Evolutionary conservation across 2,797 vertebrate species (phyloP).

Genomic region (Hydrophis major): DNA sequence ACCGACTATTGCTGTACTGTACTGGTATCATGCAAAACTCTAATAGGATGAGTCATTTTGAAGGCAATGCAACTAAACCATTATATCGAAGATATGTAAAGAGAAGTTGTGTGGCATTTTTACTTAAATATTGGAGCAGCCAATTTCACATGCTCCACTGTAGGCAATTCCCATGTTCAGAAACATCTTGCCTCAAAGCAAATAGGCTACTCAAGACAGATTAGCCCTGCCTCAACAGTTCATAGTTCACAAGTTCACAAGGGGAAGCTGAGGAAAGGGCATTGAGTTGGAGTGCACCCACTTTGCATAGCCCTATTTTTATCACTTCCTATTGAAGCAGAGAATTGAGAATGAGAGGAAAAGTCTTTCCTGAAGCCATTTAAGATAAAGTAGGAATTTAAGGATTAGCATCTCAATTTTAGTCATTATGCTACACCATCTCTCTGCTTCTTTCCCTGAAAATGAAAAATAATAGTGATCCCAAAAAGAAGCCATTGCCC

Average conservation of each 20-base stretch:
- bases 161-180: background rate
- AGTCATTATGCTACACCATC: background rate
- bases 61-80: background rate
- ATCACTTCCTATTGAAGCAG: background rate
- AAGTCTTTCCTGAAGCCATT: background rate
- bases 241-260: background rate
- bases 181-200: background rate
- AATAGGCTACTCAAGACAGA: background rate
- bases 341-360: background rate
- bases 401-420: background rate
- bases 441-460: constrained; percentile 5
- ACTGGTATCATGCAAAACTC: background rate
- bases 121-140: background rate
- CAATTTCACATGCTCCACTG: background rate
- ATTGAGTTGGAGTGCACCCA: background rate
- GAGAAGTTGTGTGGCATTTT: background rate
- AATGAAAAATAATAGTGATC: background rate
- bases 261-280: background rate
- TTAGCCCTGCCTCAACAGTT: background rate
- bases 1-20: background rate
- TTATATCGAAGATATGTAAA: background rate
- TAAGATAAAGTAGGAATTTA: background rate
- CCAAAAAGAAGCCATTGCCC: background rate
- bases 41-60: background rate
- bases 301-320: background rate